A percentile compares a stretch with the other conserved stretches of the same genome.
Conservation (phyloP, 2,888 invertebrate genomes). For the Leptinotarsa rubiginosa region DNA sequence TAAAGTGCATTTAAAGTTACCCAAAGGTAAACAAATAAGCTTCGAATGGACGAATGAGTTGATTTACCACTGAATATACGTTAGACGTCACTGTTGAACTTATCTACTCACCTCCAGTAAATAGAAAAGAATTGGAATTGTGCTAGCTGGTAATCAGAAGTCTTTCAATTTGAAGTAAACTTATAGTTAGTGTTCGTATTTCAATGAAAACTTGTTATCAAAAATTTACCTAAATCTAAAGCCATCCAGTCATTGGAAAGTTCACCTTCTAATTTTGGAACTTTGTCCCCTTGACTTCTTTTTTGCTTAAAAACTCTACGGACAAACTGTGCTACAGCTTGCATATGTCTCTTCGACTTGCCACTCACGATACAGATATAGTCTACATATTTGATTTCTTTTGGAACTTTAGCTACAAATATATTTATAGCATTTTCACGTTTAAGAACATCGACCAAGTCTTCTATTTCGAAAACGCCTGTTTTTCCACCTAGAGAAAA, state of each 20-base stretch:
- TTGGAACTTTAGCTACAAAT: constrained; percentile 83
- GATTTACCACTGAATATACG: too few species aligned
- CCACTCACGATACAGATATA: constrained; percentile 86
- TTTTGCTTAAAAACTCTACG: constrained; percentile 83
- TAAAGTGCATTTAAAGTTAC: too few species aligned
- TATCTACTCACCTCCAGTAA: too few species aligned
- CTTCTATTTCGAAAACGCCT: constrained; percentile 91
- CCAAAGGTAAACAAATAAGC: too few species aligned
- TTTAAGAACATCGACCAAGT: constrained; percentile 80
- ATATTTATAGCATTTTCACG: constrained; percentile 84
- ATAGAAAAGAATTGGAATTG: too few species aligned
- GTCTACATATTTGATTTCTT: constrained; percentile 82
- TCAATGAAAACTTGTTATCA: neutral
- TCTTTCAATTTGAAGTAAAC: too few species aligned
- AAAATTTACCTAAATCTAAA: constrained; percentile 82
- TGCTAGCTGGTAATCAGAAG: too few species aligned
- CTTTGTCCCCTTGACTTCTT: constrained; percentile 70
- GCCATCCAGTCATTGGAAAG: constrained; percentile 87
- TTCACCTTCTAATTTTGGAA: constrained; percentile 84
- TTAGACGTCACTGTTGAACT: too few species aligned
- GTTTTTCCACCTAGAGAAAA: constrained; percentile 77
- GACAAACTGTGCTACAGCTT: constrained; percentile 80
- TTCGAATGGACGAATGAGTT: too few species aligned
- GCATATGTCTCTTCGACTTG: constrained; percentile 79
- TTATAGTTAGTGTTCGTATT: too few species aligned